Conservation (phyloP, 2,113 vertebrate genomes). For the Melanerpes formicivorus region DNA sequence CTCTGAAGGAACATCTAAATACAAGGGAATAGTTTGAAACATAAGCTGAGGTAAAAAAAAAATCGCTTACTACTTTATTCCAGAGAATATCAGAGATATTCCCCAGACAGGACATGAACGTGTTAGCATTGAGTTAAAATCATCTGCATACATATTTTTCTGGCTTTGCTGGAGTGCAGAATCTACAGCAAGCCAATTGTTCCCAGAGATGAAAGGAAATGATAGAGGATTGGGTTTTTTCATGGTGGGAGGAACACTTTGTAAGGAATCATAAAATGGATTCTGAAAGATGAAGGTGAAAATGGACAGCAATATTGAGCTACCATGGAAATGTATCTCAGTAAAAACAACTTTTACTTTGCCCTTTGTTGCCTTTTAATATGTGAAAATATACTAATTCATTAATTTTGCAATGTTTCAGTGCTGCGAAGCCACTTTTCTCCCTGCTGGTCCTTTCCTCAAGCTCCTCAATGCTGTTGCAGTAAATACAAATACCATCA, state of each 20-base stretch:
- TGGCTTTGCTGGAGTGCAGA: background rate
- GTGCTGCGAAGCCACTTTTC: background rate
- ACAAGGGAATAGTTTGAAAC: conserved; percentile 60
- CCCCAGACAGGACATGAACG: background rate
- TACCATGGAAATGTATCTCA: background rate
- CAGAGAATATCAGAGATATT: conserved; percentile 40
- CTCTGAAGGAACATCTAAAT: conserved; percentile 57
- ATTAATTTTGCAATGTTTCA: background rate
- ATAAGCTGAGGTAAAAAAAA: conserved; percentile 62
- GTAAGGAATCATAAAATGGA: background rate
- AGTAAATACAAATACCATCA: background rate
- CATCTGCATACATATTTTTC: conserved; percentile 11
- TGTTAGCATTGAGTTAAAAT: conserved; percentile 13
- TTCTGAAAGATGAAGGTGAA: conserved; percentile 25
- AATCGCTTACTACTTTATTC: conserved; percentile 32
- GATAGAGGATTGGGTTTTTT: background rate
- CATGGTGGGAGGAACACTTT: background rate
- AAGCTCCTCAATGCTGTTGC: background rate
- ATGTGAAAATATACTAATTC: background rate
- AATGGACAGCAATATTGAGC: background rate
- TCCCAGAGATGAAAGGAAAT: conserved; percentile 20
- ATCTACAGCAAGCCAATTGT: conserved; percentile 30
- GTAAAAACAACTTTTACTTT: background rate
- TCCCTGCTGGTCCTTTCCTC: background rate
- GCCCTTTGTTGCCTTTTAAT: background rate